Evolutionary conservation across 2,113 vertebrate genomes (phyloP).

Genomic region (Rostratula benghalensis): DNA sequence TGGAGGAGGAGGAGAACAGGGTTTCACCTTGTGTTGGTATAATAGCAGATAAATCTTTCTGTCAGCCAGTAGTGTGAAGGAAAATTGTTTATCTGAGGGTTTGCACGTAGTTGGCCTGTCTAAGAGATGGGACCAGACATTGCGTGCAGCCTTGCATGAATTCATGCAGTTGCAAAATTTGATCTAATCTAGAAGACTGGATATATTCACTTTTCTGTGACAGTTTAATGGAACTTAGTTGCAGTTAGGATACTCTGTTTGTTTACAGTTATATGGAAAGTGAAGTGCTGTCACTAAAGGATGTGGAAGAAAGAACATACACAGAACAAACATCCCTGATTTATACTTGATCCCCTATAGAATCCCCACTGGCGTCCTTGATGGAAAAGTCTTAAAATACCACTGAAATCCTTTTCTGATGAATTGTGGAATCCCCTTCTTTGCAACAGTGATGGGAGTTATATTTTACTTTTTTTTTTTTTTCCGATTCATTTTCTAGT

Average conservation of each 20-base stretch:
- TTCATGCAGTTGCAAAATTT: background rate
- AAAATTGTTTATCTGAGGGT: background rate
- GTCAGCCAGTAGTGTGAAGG: background rate
- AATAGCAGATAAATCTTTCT: background rate
- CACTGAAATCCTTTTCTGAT: background rate
- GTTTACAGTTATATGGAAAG: background rate
- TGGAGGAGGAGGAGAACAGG: background rate
- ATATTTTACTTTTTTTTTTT: background rate
- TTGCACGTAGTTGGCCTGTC: accelerated
- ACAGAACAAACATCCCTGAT: background rate
- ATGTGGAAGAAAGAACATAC: background rate
- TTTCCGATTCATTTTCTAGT: background rate
- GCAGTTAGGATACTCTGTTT: background rate
- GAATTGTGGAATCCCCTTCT: background rate
- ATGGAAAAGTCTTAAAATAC: background rate
- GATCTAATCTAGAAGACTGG: background rate
- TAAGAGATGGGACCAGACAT: background rate
- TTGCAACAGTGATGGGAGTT: background rate
- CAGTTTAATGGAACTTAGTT: background rate
- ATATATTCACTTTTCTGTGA: background rate
- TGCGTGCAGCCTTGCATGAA: background rate
- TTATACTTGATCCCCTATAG: background rate
- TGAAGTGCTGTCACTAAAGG: background rate
- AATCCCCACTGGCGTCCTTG: background rate
- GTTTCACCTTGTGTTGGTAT: background rate